Evolutionary conservation across 2,797 vertebrate species (phyloP), one percentile per base, ranked within the genome.

Genomic region (Phaenicophaeus curvirostris): DNA sequence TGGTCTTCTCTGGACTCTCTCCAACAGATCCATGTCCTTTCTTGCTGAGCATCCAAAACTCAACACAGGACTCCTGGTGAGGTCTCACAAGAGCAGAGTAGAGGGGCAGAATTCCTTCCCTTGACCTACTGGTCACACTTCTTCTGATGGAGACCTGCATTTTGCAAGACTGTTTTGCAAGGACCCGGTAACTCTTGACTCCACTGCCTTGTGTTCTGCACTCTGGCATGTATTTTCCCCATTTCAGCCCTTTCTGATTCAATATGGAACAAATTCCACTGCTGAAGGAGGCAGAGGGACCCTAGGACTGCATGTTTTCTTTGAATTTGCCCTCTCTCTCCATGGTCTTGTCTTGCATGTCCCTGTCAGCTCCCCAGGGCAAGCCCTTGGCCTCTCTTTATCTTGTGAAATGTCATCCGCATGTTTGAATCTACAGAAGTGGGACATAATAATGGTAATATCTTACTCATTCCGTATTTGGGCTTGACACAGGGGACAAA

Each of bases 361-460:
- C 87, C 83, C 39, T 46, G 74, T 25, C 66, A 79, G 90, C 35
- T 42, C 67, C 81, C 69, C 55, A 72, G 73, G 53, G 87, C 71
- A 30, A 92, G 78, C 35, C 67, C 84, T 87, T 62, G 53, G 65
- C 39, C 63, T 77, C 55, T 68, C 61, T 74, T 94, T 89, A 18
- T 41, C 72, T 88, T 63, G 31, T 73, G 82, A 93, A 93, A 87
- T 55, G 80, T 78, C 94, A 83, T 54, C 59, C 39, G 82, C 11
- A 3, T n/a, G 53, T 87, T 37, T 31, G 65, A 85, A 42, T n/a
- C 76, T 30, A 23, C 66, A 54, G 20, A 78, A 76, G 50, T 50
- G 66, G 66, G 89, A 94, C 89, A 85, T 46, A 25, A 17, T 88
- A 88, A 88, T 67, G 65, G 53, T 46, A 62, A 44, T 62, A 44